Conservation (phyloP, 2,888 invertebrate genomes). For the Drosophila merina region DNA sequence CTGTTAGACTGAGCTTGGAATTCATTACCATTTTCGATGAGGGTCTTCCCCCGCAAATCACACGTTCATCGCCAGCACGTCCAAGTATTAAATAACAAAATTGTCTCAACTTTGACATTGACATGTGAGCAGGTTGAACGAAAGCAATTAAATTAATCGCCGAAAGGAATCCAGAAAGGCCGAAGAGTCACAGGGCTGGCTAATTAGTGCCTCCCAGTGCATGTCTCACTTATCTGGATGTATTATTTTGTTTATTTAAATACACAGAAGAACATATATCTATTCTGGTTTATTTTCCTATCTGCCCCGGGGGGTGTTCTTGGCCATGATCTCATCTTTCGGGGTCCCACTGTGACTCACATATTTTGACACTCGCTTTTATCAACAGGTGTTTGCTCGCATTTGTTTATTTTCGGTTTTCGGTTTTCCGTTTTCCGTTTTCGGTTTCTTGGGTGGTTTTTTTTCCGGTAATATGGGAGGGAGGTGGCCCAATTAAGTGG, state of each 20-base stretch:
- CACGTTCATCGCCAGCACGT: constrained; percentile 19
- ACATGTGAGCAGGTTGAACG: constrained; percentile 9
- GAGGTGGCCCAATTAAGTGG: constrained; percentile 24
- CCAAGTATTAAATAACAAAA: constrained; percentile 18
- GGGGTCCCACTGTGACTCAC: constrained; percentile 33
- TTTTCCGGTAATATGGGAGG: neutral
- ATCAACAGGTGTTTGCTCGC: constrained; percentile 32
- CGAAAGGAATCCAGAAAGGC: constrained; percentile 11
- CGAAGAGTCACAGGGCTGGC: neutral
- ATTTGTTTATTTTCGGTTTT: constrained; percentile 22
- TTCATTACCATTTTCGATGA: neutral
- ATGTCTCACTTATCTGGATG: constrained; percentile 23
- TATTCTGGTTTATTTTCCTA: neutral
- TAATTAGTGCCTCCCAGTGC: constrained; percentile 14
- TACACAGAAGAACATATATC: constrained; percentile 7
- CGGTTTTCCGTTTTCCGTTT: too few relatives aligned
- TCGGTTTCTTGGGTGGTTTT: neutral
- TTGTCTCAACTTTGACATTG: constrained; percentile 34
- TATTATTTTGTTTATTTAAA: constrained; percentile 5
- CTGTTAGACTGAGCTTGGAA: neutral
- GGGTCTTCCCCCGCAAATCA: constrained; percentile 5
- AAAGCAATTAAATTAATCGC: constrained; percentile 64
- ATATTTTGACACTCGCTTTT: constrained; percentile 14
- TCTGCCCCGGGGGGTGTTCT: neutral
- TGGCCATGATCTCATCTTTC: constrained; percentile 8